These are phyloP conservation scores for Heliangelus exortis DNA, from an alignment of 2,797 vertebrate genomes.

Conservation along the genomic window DNA sequence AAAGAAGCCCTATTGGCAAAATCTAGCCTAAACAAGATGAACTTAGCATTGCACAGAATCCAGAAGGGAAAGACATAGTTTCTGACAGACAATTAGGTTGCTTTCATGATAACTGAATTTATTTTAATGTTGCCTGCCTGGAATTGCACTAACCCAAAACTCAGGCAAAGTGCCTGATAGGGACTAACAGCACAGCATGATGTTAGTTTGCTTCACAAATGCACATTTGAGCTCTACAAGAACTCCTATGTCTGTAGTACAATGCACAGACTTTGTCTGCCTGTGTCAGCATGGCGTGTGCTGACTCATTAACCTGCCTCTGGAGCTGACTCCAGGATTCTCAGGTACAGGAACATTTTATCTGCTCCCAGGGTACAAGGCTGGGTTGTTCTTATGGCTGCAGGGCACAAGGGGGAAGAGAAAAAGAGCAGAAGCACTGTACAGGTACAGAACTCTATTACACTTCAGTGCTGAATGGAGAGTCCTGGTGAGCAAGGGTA, in stretches of 20 bases:
- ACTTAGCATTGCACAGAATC: neutral
- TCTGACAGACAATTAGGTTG: neutral
- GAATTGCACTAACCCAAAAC: neutral
- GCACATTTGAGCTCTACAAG: accelerated
- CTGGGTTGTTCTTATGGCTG: neutral
- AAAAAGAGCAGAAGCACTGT: neutral
- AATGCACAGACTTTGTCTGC: neutral
- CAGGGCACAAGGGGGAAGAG: neutral
- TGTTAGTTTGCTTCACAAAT: neutral
- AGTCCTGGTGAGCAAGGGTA: neutral
- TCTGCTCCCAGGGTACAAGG: neutral
- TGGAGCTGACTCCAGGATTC: neutral
- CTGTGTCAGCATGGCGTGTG: neutral
- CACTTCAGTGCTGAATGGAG: neutral
- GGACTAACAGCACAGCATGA: neutral
- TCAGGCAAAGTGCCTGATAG: neutral
- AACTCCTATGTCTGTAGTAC: neutral
- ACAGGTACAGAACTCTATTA: neutral
- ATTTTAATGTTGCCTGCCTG: neutral
- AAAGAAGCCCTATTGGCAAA: neutral
- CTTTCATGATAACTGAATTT: neutral
- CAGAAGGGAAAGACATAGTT: neutral
- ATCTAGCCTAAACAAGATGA: slow-evolving; percentile 12
- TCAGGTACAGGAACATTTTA: neutral
- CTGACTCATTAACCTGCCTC: neutral